These are phyloP conservation scores for Chrysocyon brachyurus DNA, from an alignment of 2,797 vertebrate species.

Conservation along the genomic window DNA sequence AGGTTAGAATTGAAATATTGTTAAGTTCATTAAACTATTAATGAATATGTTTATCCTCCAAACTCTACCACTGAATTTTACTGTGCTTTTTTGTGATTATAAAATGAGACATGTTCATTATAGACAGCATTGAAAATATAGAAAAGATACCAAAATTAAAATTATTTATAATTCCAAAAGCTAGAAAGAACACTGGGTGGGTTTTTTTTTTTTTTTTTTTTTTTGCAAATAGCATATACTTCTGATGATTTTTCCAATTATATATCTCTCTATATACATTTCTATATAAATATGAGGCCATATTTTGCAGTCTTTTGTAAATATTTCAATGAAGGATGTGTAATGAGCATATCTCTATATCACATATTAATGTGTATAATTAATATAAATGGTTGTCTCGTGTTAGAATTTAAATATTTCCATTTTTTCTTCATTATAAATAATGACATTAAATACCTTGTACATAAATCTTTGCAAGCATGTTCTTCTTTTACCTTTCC, in stretches of 20 bases:
- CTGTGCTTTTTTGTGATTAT: neutral
- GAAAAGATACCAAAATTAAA: neutral
- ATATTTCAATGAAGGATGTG: neutral
- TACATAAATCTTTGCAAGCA: neutral
- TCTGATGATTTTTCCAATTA: neutral
- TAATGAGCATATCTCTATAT: neutral
- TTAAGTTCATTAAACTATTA: neutral
- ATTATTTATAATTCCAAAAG: constrained; percentile 7
- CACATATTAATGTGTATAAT: neutral
- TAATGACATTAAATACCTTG: neutral
- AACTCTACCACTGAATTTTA: neutral
- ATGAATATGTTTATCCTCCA: neutral
- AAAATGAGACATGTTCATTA: neutral
- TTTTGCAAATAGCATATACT: neutral
- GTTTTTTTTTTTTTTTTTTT: neutral
- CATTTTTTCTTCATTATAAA: neutral
- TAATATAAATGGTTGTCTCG: neutral
- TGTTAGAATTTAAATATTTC: neutral
- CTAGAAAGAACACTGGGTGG: neutral
- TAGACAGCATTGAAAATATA: constrained; percentile 30
- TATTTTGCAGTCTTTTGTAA: neutral
- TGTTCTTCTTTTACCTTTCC: constrained; percentile 13
- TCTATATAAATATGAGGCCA: neutral
- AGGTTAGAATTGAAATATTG: neutral
- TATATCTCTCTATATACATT: neutral